A percentile compares a stretch with the other conserved stretches of the same genome.
Evolutionary conservation across 2,888 invertebrate species (phyloP).

Genomic region (Drosophila falleni): DNA sequence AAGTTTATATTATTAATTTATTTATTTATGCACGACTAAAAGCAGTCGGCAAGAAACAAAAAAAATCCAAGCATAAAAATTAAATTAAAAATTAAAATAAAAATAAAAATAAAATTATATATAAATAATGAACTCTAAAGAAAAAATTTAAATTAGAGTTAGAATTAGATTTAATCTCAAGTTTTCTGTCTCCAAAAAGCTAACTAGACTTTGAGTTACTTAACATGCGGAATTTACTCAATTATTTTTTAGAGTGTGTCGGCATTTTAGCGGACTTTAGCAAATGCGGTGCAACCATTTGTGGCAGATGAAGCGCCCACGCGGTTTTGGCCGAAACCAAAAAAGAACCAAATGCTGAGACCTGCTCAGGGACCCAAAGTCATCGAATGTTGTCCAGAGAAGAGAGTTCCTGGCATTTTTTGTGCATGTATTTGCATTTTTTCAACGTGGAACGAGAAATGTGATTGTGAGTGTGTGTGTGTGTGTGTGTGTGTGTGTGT

Average conservation of each 20-base stretch:
- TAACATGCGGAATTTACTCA: not conserved
- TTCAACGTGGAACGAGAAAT: conserved; percentile 37
- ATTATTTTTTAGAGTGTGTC: conserved; percentile 41
- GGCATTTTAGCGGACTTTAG: conserved; percentile 22
- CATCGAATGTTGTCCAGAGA: conserved; percentile 3
- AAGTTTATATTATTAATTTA: not conserved
- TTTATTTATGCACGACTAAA: no score
- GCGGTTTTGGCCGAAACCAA: conserved; percentile 41
- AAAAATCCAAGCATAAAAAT: no score
- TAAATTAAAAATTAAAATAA: no score
- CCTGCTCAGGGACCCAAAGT: conserved; percentile 4
- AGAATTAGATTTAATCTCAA: no score
- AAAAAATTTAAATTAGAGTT: no score
- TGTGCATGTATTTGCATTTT: conserved; percentile 65
- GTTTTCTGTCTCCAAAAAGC: no score
- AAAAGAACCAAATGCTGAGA: conserved; percentile 2
- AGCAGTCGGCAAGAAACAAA: no score
- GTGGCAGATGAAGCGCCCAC: conserved; percentile 58
- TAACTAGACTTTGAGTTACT: not conserved
- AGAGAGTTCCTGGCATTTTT: conserved; percentile 24
- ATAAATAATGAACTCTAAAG: no score
- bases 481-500: not conserved
- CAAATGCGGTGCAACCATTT: conserved; percentile 39
- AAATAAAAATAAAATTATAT: no score
- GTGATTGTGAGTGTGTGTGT: conserved; percentile 1